Evolutionary conservation across 1,140 invertebrate genomes (phyloP).

Genomic region (Saccostrea echinata): DNA sequence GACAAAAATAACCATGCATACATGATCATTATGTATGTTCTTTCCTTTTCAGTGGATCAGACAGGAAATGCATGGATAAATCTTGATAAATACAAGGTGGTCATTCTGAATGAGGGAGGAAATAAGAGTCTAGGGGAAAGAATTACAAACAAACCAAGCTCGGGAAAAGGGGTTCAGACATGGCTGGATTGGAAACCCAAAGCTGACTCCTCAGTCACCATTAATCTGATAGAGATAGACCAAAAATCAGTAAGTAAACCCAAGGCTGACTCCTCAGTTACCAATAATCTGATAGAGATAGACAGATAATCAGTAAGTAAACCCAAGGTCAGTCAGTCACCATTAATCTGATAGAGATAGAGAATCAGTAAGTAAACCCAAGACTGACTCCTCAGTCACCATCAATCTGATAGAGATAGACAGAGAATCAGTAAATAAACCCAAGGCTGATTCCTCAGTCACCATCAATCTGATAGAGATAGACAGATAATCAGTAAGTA

Average conservation of each 20-base stretch:
- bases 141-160: not conserved
- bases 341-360: too few relatives aligned
- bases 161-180: not conserved
- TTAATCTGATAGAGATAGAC: not conserved
- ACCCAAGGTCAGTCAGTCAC: too few relatives aligned
- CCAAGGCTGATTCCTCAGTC: not conserved
- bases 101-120: not conserved
- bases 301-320: too few relatives aligned
- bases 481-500: not conserved
- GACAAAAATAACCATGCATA: too few relatives aligned
- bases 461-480: not conserved
- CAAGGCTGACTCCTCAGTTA: not conserved
- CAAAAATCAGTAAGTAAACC: not conserved
- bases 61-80: not conserved
- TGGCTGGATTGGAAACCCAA: not conserved
- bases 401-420: not conserved
- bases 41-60: not conserved
- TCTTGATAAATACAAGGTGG: slow-evolving; percentile 10
- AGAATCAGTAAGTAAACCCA: not conserved
- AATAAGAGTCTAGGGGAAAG: not conserved
- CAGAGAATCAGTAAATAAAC: not conserved
- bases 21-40: not conserved
- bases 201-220: not conserved
- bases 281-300: not conserved
- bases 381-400: not conserved